A percentile compares a stretch with the other conserved stretches of the same genome.
phyloP scores from a whole-genome alignment of 2,113 vertebrate genomes.

The Saimiri boliviensis region DNA sequence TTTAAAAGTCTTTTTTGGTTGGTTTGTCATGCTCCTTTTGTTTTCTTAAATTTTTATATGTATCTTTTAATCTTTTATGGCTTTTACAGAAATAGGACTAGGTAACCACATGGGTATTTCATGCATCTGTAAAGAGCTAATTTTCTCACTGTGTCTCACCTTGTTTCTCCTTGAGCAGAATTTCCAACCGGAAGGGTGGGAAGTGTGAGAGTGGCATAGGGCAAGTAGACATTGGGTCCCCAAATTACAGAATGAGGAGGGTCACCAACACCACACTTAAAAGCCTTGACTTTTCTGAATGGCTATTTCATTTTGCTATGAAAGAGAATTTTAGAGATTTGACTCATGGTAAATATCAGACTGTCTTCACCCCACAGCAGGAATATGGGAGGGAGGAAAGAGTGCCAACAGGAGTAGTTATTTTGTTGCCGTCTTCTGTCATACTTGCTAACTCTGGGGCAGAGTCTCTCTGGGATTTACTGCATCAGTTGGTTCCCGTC shows the following conservation, averaged over 20 bases:
- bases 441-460: not conserved
- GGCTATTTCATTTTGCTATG: not conserved
- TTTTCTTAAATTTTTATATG: not conserved
- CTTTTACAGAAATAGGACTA: not conserved
- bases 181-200: not conserved
- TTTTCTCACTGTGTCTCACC: not conserved
- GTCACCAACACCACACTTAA: not conserved
- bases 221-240: not conserved
- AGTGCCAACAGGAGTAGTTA: not conserved
- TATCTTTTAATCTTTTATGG: not conserved
- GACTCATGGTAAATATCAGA: not conserved
- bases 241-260: not conserved
- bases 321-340: not conserved
- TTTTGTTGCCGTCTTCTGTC: not conserved
- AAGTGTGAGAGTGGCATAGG: fast-evolving
- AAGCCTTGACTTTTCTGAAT: not conserved
- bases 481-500: not conserved
- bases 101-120: not conserved
- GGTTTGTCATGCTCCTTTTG: not conserved
- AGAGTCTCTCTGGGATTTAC: not conserved
- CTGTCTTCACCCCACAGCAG: not conserved
- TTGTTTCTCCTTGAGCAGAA: not conserved
- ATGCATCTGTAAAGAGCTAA: not conserved
- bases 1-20: not conserved
- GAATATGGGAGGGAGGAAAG: not conserved